phyloP scores from a whole-genome alignment of 2,888 invertebrate species.

The Diabrotica balteata region DNA sequence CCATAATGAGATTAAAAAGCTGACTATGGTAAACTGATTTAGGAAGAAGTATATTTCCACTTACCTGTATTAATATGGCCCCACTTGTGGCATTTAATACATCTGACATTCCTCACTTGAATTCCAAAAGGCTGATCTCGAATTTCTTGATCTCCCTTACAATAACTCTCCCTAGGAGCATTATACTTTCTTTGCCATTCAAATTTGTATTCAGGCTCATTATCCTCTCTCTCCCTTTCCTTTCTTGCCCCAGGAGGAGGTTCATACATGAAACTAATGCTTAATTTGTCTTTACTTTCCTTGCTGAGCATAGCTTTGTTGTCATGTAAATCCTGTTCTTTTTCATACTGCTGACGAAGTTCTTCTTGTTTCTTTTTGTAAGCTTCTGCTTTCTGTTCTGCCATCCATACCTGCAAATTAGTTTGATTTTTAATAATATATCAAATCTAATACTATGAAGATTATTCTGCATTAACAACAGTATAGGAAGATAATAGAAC shows the following conservation, averaged over 20 bases:
- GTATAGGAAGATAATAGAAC: too few species aligned
- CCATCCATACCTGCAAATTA: constrained; percentile 91
- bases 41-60: too few species aligned
- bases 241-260: constrained; percentile 97
- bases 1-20: too few species aligned
- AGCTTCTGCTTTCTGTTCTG: constrained; percentile 96
- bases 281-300: constrained; percentile 98
- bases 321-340: constrained; percentile 97
- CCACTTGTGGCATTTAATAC: constrained; percentile 99
- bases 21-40: too few species aligned
- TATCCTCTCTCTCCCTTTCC: constrained; percentile 88
- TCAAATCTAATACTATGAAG: too few species aligned
- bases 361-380: constrained; percentile 99
- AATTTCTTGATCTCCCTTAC: constrained; percentile 97
- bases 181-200: constrained; percentile 99
- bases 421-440: constrained; percentile 7
- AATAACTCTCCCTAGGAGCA: constrained; percentile 97
- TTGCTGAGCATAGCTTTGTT: constrained; percentile 93
- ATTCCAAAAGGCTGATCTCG: constrained; percentile 99
- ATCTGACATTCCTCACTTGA: constrained; percentile 94
- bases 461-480: too few species aligned
- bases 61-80: constrained; percentile 94
- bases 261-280: constrained; percentile 99
- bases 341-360: constrained; percentile 93
- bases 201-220: constrained; percentile 97